Conservation (phyloP, 2,113 vertebrate genomes). For the Mola mola region DNA sequence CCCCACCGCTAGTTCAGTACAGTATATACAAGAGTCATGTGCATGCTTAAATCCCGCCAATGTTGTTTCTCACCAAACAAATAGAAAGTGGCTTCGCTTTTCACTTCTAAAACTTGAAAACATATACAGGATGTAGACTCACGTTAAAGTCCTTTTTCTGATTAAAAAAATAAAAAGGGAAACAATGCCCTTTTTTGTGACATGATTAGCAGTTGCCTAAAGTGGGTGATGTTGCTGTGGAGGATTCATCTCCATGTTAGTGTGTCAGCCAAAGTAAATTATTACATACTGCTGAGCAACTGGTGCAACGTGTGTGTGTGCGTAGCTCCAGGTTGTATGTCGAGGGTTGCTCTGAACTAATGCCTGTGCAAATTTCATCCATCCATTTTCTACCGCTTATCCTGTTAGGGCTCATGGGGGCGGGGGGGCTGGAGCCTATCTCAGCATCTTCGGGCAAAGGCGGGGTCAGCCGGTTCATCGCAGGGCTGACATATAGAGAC, state of each 20-base stretch:
- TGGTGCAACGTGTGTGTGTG: conserved; percentile 3
- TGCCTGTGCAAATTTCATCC: conserved; percentile 8
- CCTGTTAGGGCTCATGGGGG: too few species aligned
- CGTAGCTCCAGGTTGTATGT: conserved; percentile 20
- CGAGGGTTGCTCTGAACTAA: conserved; percentile 6
- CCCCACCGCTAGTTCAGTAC: conserved; percentile 49
- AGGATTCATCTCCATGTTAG: conserved; percentile 20
- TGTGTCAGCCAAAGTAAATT: conserved; percentile 30
- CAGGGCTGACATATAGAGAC: too few species aligned
- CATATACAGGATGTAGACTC: conserved; percentile 39
- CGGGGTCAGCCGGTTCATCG: too few species aligned
- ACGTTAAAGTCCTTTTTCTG: conserved; percentile 34
- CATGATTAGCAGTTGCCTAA: conserved; percentile 12
- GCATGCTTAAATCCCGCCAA: conserved; percentile 65
- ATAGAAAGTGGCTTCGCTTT: conserved; percentile 75
- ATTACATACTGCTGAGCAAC: conserved; percentile 8
- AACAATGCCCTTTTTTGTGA: conserved; percentile 5
- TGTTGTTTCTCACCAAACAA: conserved; percentile 49
- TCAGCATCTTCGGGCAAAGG: too few species aligned
- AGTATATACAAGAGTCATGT: conserved; percentile 74
- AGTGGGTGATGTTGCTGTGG: conserved; percentile 17
- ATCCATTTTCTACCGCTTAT: too few species aligned
- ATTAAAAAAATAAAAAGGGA: neutral
- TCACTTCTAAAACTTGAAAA: conserved; percentile 66
- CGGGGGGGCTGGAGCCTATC: too few species aligned